Conservation (phyloP, 1,140 invertebrate genomes). For the Drosophila truncata region DNA sequence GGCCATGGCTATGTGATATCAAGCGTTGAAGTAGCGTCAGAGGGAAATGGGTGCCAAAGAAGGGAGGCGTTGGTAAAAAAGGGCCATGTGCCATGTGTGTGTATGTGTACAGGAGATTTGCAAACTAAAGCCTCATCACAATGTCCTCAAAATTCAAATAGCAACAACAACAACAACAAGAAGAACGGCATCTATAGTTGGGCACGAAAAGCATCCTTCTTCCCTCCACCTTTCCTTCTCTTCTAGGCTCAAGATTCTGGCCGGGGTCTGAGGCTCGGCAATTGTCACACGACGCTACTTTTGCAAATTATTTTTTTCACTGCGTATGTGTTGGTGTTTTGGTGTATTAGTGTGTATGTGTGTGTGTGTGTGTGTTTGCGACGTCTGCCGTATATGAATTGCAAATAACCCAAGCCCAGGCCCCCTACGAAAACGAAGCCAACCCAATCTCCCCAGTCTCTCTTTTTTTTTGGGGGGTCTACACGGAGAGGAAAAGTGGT, state of each 20-base stretch:
- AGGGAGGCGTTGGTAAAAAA: conserved; percentile 15
- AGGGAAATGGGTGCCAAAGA: conserved; percentile 21
- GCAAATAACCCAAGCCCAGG: conserved; percentile 66
- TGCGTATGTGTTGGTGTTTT: conserved; percentile 30
- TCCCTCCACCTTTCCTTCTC: neutral
- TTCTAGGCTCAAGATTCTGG: conserved; percentile 48
- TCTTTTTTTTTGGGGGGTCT: neutral
- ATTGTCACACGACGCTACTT: conserved; percentile 83
- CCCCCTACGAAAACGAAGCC: conserved; percentile 22
- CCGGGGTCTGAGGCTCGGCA: conserved; percentile 46
- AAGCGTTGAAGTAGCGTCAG: conserved; percentile 43
- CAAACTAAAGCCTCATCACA: conserved; percentile 84
- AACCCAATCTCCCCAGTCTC: conserved; percentile 6
- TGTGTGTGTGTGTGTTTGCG: conserved; percentile 23
- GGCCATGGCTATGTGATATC: conserved; percentile 53
- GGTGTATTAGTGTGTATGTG: conserved; percentile 10
- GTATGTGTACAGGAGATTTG: conserved; percentile 77
- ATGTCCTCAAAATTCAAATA: conserved; percentile 84
- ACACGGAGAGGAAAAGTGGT: neutral
- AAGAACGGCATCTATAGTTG: conserved; percentile 55
- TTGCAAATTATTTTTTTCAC: conserved; percentile 79
- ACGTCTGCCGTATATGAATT: conserved; percentile 80
- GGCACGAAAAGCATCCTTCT: conserved; percentile 51
- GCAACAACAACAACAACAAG: conserved; percentile 67
- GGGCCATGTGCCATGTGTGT: conserved; percentile 27